Evolutionary conservation across 2,113 vertebrate genomes (phyloP).

Genomic region (Chaetops frenatus): DNA sequence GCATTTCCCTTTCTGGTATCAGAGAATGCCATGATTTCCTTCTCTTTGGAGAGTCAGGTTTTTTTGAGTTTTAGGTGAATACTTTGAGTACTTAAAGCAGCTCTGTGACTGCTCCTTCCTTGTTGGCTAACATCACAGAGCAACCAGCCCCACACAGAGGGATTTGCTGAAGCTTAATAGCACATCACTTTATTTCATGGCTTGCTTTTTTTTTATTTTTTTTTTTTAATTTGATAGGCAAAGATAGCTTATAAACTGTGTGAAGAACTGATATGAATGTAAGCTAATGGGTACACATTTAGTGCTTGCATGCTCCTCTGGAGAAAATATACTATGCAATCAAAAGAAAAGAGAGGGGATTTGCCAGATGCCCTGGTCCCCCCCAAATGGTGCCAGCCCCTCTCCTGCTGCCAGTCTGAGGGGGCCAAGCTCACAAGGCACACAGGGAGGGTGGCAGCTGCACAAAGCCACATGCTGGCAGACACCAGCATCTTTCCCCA

Average conservation of each 20-base stretch:
- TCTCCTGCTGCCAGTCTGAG: rapidly evolving
- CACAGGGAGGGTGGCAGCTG: not conserved
- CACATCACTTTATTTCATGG: not conserved
- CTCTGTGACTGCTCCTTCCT: not conserved
- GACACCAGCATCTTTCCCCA: rapidly evolving
- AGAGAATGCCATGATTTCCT: not conserved
- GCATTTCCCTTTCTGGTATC: not conserved
- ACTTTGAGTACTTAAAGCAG: not conserved
- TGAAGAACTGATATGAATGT: not conserved
- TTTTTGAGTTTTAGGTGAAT: not conserved
- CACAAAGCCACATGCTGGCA: not conserved
- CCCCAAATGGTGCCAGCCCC: not conserved
- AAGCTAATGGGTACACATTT: not conserved
- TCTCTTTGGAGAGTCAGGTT: not conserved
- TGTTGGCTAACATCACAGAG: not conserved
- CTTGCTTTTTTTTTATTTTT: not conserved
- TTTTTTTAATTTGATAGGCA: not conserved
- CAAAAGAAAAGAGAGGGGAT: not conserved
- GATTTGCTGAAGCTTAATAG: not conserved
- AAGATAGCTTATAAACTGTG: not conserved
- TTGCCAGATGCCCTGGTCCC: not conserved
- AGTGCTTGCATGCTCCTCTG: not conserved
- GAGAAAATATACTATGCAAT: not conserved
- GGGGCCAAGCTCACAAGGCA: not conserved
- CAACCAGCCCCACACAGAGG: not conserved